Evolutionary conservation across 2,888 invertebrate species (phyloP).

Genomic region (Cerceris rybyensis): DNA sequence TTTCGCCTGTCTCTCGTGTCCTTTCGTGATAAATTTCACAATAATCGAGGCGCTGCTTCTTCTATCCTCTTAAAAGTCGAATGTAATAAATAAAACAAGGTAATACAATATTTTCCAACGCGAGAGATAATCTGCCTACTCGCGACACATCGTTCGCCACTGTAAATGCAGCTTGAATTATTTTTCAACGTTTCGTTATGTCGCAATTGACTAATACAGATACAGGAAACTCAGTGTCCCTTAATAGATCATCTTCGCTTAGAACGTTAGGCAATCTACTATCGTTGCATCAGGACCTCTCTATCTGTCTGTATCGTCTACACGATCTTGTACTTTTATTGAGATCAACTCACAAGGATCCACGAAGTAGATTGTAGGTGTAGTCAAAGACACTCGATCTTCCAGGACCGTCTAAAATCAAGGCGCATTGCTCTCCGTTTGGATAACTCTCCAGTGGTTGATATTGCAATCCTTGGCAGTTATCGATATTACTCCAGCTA

Average conservation of each 20-base stretch:
- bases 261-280: conserved; percentile 4
- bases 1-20: no score
- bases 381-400: conserved; percentile 92
- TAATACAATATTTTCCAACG: background rate
- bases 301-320: background rate
- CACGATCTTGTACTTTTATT: conserved; percentile 8
- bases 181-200: background rate
- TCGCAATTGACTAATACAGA: conserved; percentile 23
- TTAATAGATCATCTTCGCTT: conserved; percentile 12
- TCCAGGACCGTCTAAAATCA: conserved; percentile 89
- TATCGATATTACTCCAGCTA: conserved; percentile 32
- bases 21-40: no score
- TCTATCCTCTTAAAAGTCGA: no score
- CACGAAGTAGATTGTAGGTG: conserved; percentile 91
- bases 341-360: conserved; percentile 88
- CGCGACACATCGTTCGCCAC: conserved; percentile 1
- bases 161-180: background rate
- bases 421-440: conserved; percentile 87
- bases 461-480: conserved; percentile 71
- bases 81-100: background rate
- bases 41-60: no score
- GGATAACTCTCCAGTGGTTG: conserved; percentile 73
- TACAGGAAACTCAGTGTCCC: background rate
- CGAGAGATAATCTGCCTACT: background rate
- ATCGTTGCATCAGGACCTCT: background rate